A percentile compares a stretch with the other conserved stretches of the same genome.
Evolutionary conservation across 2,797 vertebrate genomes (phyloP).

Genomic region (Amblyraja radiata): DNA sequence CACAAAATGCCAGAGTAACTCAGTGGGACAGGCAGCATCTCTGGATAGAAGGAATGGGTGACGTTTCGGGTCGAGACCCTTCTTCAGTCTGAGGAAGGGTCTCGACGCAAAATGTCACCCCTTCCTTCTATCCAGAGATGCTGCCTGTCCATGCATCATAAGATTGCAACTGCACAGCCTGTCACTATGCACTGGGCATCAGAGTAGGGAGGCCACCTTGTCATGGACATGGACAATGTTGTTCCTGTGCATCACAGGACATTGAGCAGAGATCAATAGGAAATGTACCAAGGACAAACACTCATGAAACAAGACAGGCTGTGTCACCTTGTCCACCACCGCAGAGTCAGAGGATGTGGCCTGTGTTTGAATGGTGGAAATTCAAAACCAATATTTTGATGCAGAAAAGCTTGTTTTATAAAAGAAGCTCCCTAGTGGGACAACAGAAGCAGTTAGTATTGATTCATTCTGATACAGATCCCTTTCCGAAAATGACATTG

Average conservation of each 20-base stretch:
- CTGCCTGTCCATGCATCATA: not conserved
- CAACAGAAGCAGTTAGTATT: not conserved
- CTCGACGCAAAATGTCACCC: no score
- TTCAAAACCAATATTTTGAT: not conserved
- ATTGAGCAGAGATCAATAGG: not conserved
- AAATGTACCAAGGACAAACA: not conserved
- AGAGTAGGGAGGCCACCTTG: not conserved
- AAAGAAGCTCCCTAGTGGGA: not conserved
- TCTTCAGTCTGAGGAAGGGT: no score
- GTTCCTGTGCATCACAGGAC: not conserved
- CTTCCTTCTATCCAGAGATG: no score
- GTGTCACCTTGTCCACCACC: not conserved
- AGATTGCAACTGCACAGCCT: not conserved
- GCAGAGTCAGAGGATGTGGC: not conserved
- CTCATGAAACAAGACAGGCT: not conserved
- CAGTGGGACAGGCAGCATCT: no score
- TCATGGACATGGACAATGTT: not conserved
- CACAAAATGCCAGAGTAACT: no score
- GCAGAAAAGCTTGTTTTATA: not conserved
- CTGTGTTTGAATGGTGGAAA: not conserved
- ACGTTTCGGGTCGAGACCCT: no score
- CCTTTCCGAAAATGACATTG: not conserved
- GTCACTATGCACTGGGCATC: not conserved
- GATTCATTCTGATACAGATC: not conserved
- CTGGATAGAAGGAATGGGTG: no score